phyloP scores from a whole-genome alignment of 1,140 invertebrate genomes.

The Procambarus clarkii region DNA sequence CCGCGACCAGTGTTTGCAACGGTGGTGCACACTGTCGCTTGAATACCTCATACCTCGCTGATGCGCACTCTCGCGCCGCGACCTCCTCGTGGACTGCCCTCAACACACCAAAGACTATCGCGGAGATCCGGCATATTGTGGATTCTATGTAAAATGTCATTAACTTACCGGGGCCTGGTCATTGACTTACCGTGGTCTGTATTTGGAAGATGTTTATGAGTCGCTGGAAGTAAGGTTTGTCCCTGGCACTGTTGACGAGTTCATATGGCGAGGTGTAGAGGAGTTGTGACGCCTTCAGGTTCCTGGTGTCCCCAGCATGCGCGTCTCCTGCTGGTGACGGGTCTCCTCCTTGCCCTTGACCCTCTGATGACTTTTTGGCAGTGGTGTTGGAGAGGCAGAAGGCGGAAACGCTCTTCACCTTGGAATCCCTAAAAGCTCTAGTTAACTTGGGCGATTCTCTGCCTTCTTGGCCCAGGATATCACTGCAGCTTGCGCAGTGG shows the following conservation, averaged over 20 bases:
- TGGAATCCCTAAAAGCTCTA: background rate
- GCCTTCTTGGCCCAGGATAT: background rate
- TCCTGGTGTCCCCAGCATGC: background rate
- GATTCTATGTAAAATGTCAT: background rate
- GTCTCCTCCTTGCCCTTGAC: background rate
- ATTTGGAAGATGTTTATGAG: background rate
- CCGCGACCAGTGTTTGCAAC: too few relatives aligned
- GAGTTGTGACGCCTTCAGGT: background rate
- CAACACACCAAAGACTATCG: background rate
- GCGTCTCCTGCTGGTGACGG: background rate
- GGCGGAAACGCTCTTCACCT: background rate
- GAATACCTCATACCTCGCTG: too few relatives aligned
- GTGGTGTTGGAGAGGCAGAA: background rate
- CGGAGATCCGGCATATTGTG: background rate
- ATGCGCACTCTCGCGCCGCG: too few relatives aligned
- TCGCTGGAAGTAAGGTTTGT: background rate
- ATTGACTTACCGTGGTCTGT: background rate
- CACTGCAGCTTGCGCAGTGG: background rate
- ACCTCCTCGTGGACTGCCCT: too few relatives aligned
- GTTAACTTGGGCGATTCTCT: background rate
- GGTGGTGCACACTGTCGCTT: too few relatives aligned
- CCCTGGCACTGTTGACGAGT: background rate
- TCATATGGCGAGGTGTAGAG: background rate
- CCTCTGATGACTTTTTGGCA: background rate
- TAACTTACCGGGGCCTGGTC: background rate